A percentile compares a stretch with the other conserved stretches of the same genome.
phyloP scores from a whole-genome alignment of 2,888 invertebrate species.

The Heliconius cydno region DNA sequence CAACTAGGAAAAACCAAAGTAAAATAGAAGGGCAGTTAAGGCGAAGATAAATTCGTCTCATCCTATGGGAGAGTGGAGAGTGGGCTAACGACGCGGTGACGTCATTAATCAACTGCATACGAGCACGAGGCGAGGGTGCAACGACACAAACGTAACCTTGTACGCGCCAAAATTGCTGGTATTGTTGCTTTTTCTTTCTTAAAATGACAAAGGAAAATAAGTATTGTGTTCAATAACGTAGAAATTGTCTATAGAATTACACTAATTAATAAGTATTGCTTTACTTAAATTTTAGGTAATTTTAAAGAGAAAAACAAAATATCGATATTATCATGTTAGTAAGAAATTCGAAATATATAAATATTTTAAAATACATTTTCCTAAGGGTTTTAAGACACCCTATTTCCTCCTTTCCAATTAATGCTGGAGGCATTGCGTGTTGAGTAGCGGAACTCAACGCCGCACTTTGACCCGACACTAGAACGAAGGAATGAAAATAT shows the following conservation, averaged over 20 bases:
- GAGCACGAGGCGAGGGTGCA: slow-evolving; percentile 53
- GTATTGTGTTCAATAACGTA: neutral
- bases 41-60: slow-evolving; percentile 42
- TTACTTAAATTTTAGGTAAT: neutral
- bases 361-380: too few relatives aligned
- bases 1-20: slow-evolving; percentile 19
- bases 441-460: too few relatives aligned
- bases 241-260: neutral
- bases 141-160: slow-evolving; percentile 31
- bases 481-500: too few relatives aligned
- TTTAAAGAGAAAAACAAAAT: neutral
- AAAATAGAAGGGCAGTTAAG: slow-evolving; percentile 43
- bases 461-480: too few relatives aligned
- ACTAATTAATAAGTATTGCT: neutral
- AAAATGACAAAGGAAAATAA: neutral
- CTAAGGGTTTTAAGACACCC: too few relatives aligned
- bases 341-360: too few relatives aligned
- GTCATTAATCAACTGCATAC: slow-evolving; percentile 68
- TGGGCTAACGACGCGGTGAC: slow-evolving; percentile 64
- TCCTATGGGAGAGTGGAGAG: slow-evolving; percentile 52
- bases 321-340: too few relatives aligned
- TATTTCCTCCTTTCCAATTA: too few relatives aligned
- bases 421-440: too few relatives aligned
- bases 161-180: slow-evolving; percentile 42
- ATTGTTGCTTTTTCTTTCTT: neutral